Evolutionary conservation across 1,140 invertebrate genomes (phyloP).

Genomic region (Brachionus rotundiformis): DNA sequence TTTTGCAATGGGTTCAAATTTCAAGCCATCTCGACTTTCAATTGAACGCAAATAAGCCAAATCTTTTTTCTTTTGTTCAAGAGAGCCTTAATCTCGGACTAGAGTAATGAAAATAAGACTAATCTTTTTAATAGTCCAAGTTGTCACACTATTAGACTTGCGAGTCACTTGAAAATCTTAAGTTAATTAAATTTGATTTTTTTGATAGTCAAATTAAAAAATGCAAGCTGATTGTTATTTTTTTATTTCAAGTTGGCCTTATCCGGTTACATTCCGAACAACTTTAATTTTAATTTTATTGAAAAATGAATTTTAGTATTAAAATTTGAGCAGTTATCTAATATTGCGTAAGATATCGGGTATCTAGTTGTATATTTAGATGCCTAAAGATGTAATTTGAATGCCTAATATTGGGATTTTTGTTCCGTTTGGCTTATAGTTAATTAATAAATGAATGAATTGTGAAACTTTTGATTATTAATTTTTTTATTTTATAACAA

Average conservation of each 20-base stretch:
- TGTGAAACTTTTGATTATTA: too few relatives aligned
- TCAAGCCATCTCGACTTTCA: slow-evolving; percentile 16
- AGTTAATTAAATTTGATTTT: slow-evolving; percentile 8
- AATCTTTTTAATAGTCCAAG: slow-evolving; percentile 31
- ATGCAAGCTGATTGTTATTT: background rate
- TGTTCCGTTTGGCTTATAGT: background rate
- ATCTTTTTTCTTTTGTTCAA: background rate
- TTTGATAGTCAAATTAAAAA: background rate
- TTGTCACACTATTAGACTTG: slow-evolving; percentile 45
- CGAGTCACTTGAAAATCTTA: slow-evolving; percentile 6
- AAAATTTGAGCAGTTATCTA: background rate
- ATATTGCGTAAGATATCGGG: background rate
- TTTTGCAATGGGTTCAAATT: slow-evolving; percentile 13
- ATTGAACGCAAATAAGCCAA: slow-evolving; percentile 27
- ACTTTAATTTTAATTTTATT: background rate
- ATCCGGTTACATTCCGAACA: slow-evolving; percentile 9
- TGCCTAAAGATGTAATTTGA: background rate
- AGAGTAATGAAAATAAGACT: background rate
- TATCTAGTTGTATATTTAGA: background rate
- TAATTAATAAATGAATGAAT: too few relatives aligned
- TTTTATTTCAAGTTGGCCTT: background rate
- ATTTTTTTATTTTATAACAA: background rate
- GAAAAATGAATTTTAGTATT: background rate
- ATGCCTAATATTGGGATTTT: background rate
- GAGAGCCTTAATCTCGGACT: slow-evolving; percentile 10